Percentiles rank a stretch among this genome's conserved stretches.
Evolutionary conservation across 2,888 invertebrate species (phyloP).

Genomic region (Drosophila stalkeri): DNA sequence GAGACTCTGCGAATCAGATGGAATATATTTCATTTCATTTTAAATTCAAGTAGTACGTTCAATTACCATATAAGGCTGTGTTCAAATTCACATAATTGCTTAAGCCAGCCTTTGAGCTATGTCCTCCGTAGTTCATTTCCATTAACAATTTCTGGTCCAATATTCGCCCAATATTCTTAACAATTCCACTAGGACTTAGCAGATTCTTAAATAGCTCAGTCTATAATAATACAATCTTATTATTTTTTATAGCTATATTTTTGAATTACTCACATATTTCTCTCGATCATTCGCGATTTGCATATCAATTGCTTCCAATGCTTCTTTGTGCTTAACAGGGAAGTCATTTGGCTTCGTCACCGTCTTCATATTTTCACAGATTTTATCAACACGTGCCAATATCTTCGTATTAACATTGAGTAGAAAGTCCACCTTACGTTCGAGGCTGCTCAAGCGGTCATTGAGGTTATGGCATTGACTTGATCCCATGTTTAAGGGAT

Average conservation of each 20-base stretch:
- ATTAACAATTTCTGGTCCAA: constrained; percentile 38
- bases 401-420: constrained; percentile 50
- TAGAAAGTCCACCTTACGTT: constrained; percentile 52
- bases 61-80: constrained; percentile 47
- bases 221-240: constrained; percentile 10
- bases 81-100: constrained; percentile 45
- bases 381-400: constrained; percentile 47
- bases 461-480: constrained; percentile 24
- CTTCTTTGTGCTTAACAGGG: constrained; percentile 38
- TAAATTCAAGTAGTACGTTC: neutral
- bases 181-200: constrained; percentile 41
- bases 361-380: constrained; percentile 36
- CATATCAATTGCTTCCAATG: constrained; percentile 37
- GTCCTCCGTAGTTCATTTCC: constrained; percentile 52
- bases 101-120: constrained; percentile 37
- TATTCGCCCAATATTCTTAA: constrained; percentile 47
- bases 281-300: constrained; percentile 41
- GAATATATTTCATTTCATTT: neutral
- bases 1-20: constrained; percentile 32
- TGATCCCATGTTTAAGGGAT: constrained; percentile 18
- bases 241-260: neutral
- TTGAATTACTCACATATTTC: constrained; percentile 44
- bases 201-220: constrained; percentile 39
- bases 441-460: constrained; percentile 45
- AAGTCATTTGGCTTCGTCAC: constrained; percentile 36